Evolutionary conservation across 2,797 vertebrate species (phyloP), one percentile per base, ranked within the genome.

Genomic region (Megalops cyprinoides): DNA sequence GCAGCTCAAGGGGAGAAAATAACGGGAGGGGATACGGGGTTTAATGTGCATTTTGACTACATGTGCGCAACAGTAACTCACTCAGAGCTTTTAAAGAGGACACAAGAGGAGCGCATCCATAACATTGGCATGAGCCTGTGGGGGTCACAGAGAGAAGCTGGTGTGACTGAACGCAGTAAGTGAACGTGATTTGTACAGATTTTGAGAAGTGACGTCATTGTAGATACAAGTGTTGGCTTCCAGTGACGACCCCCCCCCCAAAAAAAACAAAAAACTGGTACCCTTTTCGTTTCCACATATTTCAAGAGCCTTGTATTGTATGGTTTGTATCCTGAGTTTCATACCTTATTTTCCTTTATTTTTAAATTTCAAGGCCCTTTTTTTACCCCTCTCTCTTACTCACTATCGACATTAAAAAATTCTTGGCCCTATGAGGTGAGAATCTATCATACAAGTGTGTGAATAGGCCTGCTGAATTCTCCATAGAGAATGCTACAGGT

Each of bases 311-410:
- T 15, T 65, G n/a, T n/a, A n/a, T n/a, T 34, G 65, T 15, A 31
- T 65, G 31, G 15, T 37, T 37, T 65, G 18, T 34, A 39, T 37
- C 31, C 31, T 34, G 12, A 18, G 34, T 37, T 65, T 65, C 10
- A 10, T 28, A 18, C 28, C 37, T 60, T 65, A 37, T 37, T 65
- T 37, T 15, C 37, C 31, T 18, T 65, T 14, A 65, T 65, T 37
- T 28, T 65, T 15, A 15, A 65, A 65, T 34, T 20, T 34, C 62
- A 15, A 18, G 31, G 28, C 15, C 25, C 28, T 34, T 25, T 25
- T 37, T 34, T 87, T 76, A 44, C 67, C 74, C 10, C 76, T 73
- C 58, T 34, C 58, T 31, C 58, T 34, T 15, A 34, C 34, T 34
- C 58, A 3, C 37, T 20, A 62, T 37, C 37, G 62, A 4, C 20